Evolutionary conservation across 2,797 vertebrate species (phyloP).

Genomic region (Limosa lapponica): DNA sequence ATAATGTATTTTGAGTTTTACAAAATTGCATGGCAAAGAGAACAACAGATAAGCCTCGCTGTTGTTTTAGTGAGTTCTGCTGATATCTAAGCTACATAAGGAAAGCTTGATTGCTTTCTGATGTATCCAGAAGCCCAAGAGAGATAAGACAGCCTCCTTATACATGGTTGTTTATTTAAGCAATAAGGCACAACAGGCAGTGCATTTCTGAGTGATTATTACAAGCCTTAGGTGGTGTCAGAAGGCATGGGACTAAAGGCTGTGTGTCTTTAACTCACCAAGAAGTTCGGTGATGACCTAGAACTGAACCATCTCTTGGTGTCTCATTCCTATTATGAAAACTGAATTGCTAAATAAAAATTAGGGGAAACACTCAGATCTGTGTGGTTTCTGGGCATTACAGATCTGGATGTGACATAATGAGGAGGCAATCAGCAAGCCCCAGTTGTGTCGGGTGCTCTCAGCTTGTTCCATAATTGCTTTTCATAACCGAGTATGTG

Average conservation of each 20-base stretch:
- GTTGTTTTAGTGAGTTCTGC: conserved; percentile 55
- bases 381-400: not conserved
- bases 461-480: not conserved
- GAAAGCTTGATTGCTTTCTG: conserved; percentile 59
- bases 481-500: not conserved
- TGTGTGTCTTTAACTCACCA: conserved; percentile 12
- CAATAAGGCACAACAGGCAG: conserved; percentile 60
- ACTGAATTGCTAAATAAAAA: not conserved
- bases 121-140: conserved; percentile 61
- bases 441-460: not conserved
- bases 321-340: conserved; percentile 2
- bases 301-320: conserved; percentile 34
- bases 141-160: conserved; percentile 58
- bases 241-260: conserved; percentile 25
- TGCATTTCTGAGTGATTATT: conserved; percentile 55
- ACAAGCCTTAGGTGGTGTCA: conserved; percentile 55
- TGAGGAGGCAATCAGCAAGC: not conserved
- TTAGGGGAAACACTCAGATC: not conserved
- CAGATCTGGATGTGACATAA: not conserved
- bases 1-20: conserved; percentile 41
- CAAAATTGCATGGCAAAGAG: conserved; percentile 56
- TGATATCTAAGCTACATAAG: conserved; percentile 43
- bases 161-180: conserved; percentile 58
- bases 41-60: conserved; percentile 54
- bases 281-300: conserved; percentile 25